Evolutionary conservation across 2,113 vertebrate genomes (phyloP).

Genomic region (Hiodon tergisus): DNA sequence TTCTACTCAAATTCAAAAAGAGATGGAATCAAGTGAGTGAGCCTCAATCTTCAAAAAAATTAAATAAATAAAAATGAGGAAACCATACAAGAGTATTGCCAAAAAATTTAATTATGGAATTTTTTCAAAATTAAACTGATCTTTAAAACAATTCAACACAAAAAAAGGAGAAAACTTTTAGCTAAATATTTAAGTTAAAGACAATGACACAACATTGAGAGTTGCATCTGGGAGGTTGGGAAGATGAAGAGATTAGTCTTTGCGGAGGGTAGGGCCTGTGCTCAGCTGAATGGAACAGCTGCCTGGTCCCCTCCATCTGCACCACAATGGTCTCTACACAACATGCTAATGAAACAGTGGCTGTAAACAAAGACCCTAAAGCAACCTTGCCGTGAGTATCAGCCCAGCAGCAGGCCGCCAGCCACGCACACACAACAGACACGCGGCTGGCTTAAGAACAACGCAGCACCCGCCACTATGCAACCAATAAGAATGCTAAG

Average conservation of each 20-base stretch:
- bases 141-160: neutral
- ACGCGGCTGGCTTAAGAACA: conserved; percentile 4
- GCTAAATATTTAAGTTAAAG: conserved; percentile 4
- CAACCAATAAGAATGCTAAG: neutral
- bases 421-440: conserved; percentile 11
- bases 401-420: conserved; percentile 2
- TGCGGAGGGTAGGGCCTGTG: conserved; percentile 27
- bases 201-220: conserved; percentile 7
- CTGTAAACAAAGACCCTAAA: conserved; percentile 42
- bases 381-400: conserved; percentile 25
- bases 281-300: conserved; percentile 42
- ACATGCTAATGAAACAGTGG: conserved; percentile 45
- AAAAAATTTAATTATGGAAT: too few relatives aligned
- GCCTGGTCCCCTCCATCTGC: conserved; percentile 35
- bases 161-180: neutral
- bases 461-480: neutral
- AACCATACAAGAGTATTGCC: too few relatives aligned
- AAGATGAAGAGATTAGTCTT: conserved; percentile 34
- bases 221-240: conserved; percentile 10
- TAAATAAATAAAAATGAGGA: too few relatives aligned
- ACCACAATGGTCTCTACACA: conserved; percentile 42
- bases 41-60: too few relatives aligned
- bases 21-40: too few relatives aligned
- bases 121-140: too few relatives aligned
- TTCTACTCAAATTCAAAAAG: too few relatives aligned